Evolutionary conservation across 2,113 vertebrate genomes (phyloP), one percentile per base, ranked within the genome.

Genomic region (Ceratotherium simum): DNA sequence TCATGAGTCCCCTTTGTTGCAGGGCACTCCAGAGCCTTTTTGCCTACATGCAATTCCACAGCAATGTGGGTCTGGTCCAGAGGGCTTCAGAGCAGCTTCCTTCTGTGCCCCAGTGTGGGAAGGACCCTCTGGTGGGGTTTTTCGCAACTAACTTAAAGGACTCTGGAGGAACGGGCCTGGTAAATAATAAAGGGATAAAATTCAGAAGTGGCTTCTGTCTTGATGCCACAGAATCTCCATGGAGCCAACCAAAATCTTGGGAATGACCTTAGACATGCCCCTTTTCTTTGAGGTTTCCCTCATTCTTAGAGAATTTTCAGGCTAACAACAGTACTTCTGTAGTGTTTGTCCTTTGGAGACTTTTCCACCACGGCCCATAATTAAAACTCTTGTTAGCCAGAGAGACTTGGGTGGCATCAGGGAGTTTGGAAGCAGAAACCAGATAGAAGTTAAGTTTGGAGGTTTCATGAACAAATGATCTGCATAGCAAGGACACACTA

Each of bases 381-480:
- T 90, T 14, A 65, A 94, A 83, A 88, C 78, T 82, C 39, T 29
- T 87, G 25, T 27, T 85, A 91, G 58, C 56, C 58, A 48, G 54
- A 72, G n/a, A 89, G 39, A 81, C 91, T 12, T 51, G 51, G 25
- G 31, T 72, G 8, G n/a, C 51, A 90, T 51, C 23, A 14, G 23
- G 31, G 70, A 72, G 31, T 95, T 69, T 87, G 36, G 78, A 91
- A 82, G 39, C n/a, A 89, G 83, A 93, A 83, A 84, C 60, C 70
- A 88, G 56, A 64, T 90, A 31, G 39, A 90, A 88, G 58, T 73
- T 51, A 78, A 64, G 65, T 89, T 93, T 95, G 65, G 17, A 84
- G 36, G 58, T 82, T 85, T 91, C 64, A 80, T 27, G 65, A n/a
- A 64, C 78, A 75, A 82, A 54, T 2, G 2, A 42, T 95, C 36